A percentile compares a stretch with the other conserved stretches of the same genome.
Conservation (phyloP, 2,888 invertebrate species). For the Megastigmus dorsalis region DNA sequence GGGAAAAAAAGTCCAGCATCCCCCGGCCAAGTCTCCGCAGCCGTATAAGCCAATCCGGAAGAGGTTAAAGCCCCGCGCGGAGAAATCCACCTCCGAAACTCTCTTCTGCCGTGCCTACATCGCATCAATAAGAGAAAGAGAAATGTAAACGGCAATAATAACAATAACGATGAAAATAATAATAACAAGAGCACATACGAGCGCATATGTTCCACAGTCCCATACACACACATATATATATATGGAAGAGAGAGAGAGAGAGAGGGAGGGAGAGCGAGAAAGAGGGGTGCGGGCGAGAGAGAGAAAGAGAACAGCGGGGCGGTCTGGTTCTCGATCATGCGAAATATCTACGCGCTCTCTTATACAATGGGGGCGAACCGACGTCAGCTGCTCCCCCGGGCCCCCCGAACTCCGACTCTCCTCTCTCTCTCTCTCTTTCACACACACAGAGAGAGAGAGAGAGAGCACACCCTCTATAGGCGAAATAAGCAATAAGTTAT, state of each 20-base stretch:
- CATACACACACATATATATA: neutral
- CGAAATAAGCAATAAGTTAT: slow-evolving; percentile 73
- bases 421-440: too few relatives aligned
- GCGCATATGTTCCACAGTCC: too few relatives aligned
- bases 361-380: slow-evolving; percentile 64
- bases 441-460: slow-evolving; percentile 47
- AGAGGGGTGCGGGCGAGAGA: slow-evolving; percentile 77
- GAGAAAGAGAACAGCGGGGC: too few relatives aligned
- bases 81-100: neutral
- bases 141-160: neutral
- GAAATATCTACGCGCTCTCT: slow-evolving; percentile 64
- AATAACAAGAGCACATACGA: too few relatives aligned
- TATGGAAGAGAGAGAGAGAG: slow-evolving; percentile 56
- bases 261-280: slow-evolving; percentile 65
- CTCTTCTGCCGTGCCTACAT: neutral
- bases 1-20: neutral
- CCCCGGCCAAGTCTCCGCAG: too few relatives aligned
- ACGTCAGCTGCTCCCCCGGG: slow-evolving; percentile 70
- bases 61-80: neutral
- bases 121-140: neutral
- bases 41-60: too few relatives aligned
- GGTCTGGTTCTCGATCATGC: slow-evolving; percentile 69
- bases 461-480: slow-evolving; percentile 70
- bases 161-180: neutral
- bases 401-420: slow-evolving; percentile 20